Conservation (phyloP, 2,797 vertebrate genomes). For the Macrochelys suwanniensis region DNA sequence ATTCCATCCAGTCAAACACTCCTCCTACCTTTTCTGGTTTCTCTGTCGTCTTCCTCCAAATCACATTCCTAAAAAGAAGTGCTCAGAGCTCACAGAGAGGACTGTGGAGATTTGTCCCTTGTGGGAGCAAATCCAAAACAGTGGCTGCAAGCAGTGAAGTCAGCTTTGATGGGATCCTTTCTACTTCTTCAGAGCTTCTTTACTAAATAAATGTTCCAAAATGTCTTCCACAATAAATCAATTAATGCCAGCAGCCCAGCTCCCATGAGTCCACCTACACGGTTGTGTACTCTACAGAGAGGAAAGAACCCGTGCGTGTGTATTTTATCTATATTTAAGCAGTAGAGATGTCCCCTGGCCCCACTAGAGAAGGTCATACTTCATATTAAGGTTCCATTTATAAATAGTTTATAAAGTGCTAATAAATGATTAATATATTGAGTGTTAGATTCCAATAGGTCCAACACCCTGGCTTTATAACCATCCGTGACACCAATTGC, state of each 20-base stretch:
- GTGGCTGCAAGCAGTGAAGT: no score
- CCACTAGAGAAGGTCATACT: neutral
- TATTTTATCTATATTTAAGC: neutral
- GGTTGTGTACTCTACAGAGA: neutral
- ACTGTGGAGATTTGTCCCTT: neutral
- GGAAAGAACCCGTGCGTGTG: neutral
- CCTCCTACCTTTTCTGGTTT: neutral
- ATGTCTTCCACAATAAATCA: neutral
- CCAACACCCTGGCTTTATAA: neutral
- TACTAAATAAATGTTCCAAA: neutral
- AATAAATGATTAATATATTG: neutral
- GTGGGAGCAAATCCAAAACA: fast-evolving
- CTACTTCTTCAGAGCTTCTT: neutral
- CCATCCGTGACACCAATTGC: neutral
- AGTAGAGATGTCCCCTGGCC: neutral
- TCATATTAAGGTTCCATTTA: neutral
- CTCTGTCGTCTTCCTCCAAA: neutral
- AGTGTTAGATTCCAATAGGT: neutral
- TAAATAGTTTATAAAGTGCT: neutral
- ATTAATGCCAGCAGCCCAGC: neutral
- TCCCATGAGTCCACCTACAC: neutral
- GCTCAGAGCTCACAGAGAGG: neutral
- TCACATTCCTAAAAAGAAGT: neutral
- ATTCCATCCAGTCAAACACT: neutral
- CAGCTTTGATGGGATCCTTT: neutral